Conservation (phyloP, 2,113 vertebrate genomes). For the Gasterosteus nipponicus region DNA sequence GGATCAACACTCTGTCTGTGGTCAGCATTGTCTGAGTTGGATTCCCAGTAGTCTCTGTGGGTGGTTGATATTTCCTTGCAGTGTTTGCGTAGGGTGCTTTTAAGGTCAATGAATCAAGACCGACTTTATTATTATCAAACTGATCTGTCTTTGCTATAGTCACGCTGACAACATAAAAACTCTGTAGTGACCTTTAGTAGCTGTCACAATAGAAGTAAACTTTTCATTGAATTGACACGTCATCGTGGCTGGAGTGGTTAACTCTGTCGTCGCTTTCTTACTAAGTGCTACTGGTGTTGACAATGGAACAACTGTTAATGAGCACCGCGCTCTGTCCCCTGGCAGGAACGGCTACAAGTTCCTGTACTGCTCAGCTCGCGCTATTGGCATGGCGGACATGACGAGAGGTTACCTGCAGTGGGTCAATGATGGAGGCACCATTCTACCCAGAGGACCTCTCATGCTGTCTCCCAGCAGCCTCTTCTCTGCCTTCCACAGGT, state of each 20-base stretch:
- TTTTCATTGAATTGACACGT: not conserved
- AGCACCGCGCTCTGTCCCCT: conserved; percentile 2
- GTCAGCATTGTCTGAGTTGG: conserved; percentile 43
- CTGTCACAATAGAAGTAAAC: not conserved
- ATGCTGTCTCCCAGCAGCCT: conserved; percentile 98
- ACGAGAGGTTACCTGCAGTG: conserved; percentile 97
- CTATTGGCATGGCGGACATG: conserved; percentile 98
- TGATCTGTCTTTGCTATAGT: not conserved
- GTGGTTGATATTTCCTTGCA: conserved; percentile 31
- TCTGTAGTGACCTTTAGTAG: not conserved
- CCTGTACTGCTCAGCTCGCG: conserved; percentile 96
- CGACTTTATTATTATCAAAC: conserved; percentile 12
- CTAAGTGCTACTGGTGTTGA: conserved; percentile 27
- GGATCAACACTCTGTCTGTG: conserved; percentile 34
- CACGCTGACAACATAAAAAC: conserved; percentile 4
- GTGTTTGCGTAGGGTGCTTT: conserved; percentile 48
- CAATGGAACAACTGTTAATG: conserved; percentile 18
- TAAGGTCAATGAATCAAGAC: conserved; percentile 44
- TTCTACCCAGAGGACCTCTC: conserved; percentile 93
- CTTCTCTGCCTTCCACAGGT: conserved; percentile 98
- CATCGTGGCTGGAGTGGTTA: not conserved
- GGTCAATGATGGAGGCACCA: conserved; percentile 97
- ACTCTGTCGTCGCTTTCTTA: conserved; percentile 7
- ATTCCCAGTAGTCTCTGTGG: conserved; percentile 23
- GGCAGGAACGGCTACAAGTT: conserved; percentile 98